These are phyloP conservation scores for Psephotus haematonotus DNA, from an alignment of 2,113 vertebrate genomes.

Conservation along the genomic window DNA sequence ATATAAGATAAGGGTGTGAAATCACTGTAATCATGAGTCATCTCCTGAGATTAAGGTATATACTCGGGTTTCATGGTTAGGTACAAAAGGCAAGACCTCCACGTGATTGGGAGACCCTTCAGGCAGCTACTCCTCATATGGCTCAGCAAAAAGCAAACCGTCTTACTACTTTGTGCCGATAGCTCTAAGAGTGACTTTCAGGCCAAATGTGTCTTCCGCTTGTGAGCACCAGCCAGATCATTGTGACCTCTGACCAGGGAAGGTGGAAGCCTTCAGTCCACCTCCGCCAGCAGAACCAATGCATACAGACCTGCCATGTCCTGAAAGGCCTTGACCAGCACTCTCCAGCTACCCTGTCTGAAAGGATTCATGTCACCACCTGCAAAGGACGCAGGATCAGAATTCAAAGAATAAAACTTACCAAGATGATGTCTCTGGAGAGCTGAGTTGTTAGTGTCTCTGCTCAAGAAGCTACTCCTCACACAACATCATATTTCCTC, in stretches of 20 bases:
- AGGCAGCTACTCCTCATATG: neutral
- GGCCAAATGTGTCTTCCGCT: neutral
- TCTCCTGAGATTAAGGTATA: neutral
- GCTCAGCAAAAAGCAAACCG: neutral
- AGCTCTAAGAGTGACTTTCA: neutral
- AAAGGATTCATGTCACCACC: neutral
- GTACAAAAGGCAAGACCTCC: neutral
- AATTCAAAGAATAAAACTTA: neutral
- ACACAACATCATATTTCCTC: neutral
- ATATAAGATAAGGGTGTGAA: neutral
- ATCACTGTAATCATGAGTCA: neutral
- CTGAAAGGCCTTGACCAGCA: neutral
- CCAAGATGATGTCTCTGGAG: neutral
- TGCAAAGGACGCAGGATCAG: neutral
- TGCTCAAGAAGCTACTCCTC: neutral
- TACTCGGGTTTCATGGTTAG: neutral
- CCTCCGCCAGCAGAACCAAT: accelerated
- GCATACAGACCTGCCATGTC: accelerated
- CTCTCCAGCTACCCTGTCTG: neutral
- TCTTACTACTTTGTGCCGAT: neutral
- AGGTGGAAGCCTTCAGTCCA: neutral
- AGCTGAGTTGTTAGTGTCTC: neutral
- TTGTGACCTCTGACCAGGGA: neutral
- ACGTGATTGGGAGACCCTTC: neutral
- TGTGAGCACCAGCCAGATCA: neutral